phyloP scores from a whole-genome alignment of 2,797 vertebrate genomes.

The Muscicapa striata region DNA sequence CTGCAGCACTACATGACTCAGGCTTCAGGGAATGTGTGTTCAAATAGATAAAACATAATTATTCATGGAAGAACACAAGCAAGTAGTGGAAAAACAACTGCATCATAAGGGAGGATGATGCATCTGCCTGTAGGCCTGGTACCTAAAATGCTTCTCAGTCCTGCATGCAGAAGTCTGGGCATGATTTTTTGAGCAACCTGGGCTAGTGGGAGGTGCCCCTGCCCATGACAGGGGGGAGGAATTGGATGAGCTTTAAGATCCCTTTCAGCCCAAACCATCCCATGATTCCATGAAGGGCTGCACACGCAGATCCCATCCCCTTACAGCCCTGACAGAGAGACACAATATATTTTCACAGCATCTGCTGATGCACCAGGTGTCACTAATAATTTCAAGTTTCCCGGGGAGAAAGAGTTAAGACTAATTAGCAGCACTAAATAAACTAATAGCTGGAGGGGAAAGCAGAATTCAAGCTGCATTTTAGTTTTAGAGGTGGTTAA shows the following conservation, averaged over 20 bases:
- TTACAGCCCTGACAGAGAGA: background rate
- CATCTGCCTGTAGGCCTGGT: background rate
- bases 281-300: background rate
- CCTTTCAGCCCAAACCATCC: background rate
- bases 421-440: slow-evolving; percentile 13
- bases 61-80: background rate
- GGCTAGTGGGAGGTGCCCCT: background rate
- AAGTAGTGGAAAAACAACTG: background rate
- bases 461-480: background rate
- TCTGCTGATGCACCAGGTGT: background rate
- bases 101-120: background rate
- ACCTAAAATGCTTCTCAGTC: background rate
- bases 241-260: background rate
- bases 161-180: background rate
- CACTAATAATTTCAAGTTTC: background rate
- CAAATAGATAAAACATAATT: background rate
- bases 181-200: background rate
- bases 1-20: background rate
- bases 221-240: background rate
- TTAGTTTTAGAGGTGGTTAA: background rate
- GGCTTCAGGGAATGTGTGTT: background rate
- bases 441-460: background rate
- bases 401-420: fast-evolving
- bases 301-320: background rate
- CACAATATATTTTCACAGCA: background rate